Evolutionary conservation across 2,797 vertebrate species (phyloP).

Genomic region (Cirrhinus mrigala): DNA sequence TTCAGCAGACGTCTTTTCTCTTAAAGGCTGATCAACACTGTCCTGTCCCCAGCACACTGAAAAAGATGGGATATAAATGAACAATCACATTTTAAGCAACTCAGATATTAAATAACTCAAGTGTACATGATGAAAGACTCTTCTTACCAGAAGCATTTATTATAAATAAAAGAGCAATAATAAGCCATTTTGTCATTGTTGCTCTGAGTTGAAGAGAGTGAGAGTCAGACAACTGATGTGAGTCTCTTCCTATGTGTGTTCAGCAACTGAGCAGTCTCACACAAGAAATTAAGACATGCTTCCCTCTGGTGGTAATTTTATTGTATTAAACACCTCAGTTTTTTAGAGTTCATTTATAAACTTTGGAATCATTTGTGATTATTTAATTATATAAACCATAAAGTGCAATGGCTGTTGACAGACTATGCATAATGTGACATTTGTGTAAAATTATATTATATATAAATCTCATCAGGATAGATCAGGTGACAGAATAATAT

Average conservation of each 20-base stretch:
- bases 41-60: slow-evolving; percentile 6
- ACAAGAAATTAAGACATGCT: not conserved
- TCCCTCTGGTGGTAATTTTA: not conserved
- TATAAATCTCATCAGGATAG: too few species aligned
- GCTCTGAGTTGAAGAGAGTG: not conserved
- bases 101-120: too few species aligned
- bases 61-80: not conserved
- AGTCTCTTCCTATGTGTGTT: not conserved
- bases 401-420: not conserved
- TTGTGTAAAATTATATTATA: too few species aligned
- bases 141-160: not conserved
- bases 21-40: not conserved
- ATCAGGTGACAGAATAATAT: too few species aligned
- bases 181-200: not conserved
- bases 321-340: not conserved
- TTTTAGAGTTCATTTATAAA: not conserved
- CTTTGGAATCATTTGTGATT: not conserved
- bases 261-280: not conserved
- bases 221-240: not conserved
- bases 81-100: not conserved
- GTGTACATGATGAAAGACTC: too few species aligned
- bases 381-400: not conserved
- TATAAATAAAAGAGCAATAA: not conserved
- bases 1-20: not conserved
- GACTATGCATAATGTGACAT: too few species aligned